Percentiles rank a stretch among this genome's conserved stretches.
These are phyloP conservation scores for Thaleichthys pacificus DNA, from an alignment of 2,797 vertebrate species.

Conservation along the genomic window DNA sequence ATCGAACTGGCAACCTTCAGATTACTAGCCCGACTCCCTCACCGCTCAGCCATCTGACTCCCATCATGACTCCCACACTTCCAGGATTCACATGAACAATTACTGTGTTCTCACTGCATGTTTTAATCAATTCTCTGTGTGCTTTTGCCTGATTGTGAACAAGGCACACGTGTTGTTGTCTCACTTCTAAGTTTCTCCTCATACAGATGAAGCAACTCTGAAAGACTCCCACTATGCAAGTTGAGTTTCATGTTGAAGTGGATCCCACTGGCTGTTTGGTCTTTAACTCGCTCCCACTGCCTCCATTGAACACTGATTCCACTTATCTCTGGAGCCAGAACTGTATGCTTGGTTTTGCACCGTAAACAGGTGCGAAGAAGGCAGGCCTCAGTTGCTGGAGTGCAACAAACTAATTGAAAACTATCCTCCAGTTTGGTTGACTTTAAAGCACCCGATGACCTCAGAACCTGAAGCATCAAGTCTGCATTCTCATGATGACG, in stretches of 20 bases:
- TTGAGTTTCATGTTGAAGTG: slow-evolving; percentile 27
- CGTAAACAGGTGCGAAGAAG: slow-evolving; percentile 20
- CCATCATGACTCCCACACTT: too few relatives aligned
- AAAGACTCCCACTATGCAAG: slow-evolving; percentile 16
- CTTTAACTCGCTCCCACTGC: slow-evolving; percentile 30
- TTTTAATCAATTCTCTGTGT: slow-evolving; percentile 12
- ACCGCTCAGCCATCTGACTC: too few relatives aligned
- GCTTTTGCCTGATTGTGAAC: slow-evolving; percentile 22
- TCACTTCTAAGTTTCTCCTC: slow-evolving; percentile 19
- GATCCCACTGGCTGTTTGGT: slow-evolving; percentile 15
- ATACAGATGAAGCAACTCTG: slow-evolving; percentile 21
- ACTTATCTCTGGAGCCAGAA: slow-evolving; percentile 13
- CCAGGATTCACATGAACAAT: slow-evolving; percentile 22
- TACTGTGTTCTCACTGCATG: slow-evolving; percentile 17
- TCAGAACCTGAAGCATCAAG: slow-evolving; percentile 14
- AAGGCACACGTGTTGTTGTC: slow-evolving; percentile 14
- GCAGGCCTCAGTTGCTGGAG: slow-evolving; percentile 29
- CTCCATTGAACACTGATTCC: slow-evolving; percentile 25
- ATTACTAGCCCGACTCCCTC: too few relatives aligned
- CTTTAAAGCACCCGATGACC: slow-evolving; percentile 6
- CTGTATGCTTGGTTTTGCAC: slow-evolving; percentile 14
- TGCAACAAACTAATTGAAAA: slow-evolving; percentile 31
- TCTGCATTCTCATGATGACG: slow-evolving; percentile 23
- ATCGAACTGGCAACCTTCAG: too few relatives aligned
- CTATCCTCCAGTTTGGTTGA: slow-evolving; percentile 14